Evolutionary conservation across 2,797 vertebrate genomes (phyloP).

Genomic region (Apogon talboti): DNA sequence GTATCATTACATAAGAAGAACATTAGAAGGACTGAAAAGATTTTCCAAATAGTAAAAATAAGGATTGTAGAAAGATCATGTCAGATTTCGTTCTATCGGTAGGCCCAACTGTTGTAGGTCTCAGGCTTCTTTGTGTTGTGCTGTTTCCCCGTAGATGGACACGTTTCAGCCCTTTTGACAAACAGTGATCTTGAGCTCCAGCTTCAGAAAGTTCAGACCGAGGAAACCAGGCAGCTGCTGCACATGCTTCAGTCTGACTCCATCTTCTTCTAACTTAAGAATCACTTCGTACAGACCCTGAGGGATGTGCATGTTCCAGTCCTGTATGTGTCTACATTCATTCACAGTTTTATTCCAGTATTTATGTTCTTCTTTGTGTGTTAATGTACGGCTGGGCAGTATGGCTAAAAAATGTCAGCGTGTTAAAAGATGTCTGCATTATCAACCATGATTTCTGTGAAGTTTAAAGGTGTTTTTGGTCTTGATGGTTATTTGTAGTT

Average conservation of each 20-base stretch:
- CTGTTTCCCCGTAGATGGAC: constrained; percentile 56
- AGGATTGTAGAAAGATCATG: no score
- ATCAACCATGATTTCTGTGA: no score
- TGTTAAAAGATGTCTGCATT: no score
- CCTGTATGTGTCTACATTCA: constrained; percentile 1
- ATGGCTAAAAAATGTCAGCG: no score
- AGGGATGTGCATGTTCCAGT: background rate
- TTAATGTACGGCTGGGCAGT: no score
- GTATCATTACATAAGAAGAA: no score
- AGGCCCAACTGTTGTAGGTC: background rate
- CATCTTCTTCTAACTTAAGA: constrained; percentile 24
- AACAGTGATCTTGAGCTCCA: constrained; percentile 55
- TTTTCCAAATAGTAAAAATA: no score
- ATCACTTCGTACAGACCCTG: constrained; percentile 3
- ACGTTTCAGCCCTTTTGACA: constrained; percentile 49
- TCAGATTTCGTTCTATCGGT: no score
- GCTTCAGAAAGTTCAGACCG: constrained; percentile 62
- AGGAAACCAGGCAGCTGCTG: constrained; percentile 63
- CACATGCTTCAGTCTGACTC: constrained; percentile 49
- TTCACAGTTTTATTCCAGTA: background rate
- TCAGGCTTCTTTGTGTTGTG: constrained; percentile 4
- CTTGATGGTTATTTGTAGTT: no score
- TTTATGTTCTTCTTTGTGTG: background rate
- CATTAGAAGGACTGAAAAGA: no score
- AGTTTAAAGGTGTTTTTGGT: no score